Percentiles rank a stretch among this genome's conserved stretches.
Evolutionary conservation across 2,888 invertebrate species (phyloP).

Genomic region (Cremastobaeus sp.): DNA sequence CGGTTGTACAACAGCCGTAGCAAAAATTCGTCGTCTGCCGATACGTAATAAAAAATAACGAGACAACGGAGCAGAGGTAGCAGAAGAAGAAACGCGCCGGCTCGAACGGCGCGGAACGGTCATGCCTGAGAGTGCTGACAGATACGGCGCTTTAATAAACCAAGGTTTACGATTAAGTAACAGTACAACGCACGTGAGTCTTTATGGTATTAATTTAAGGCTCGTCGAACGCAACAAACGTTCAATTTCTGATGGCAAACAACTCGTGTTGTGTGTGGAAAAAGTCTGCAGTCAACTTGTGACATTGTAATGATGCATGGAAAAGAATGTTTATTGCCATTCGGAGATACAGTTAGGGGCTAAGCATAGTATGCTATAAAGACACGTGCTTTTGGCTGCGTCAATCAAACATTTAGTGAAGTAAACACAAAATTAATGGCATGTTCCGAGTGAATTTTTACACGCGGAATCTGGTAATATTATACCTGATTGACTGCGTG

Average conservation of each 20-base stretch:
- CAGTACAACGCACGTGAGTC: conserved; percentile 49
- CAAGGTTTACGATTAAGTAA: conserved; percentile 65
- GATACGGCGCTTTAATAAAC: conserved; percentile 53
- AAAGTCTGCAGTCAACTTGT: conserved; percentile 1
- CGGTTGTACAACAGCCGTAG: not conserved
- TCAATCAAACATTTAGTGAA: conserved; percentile 28
- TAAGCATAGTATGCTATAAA: conserved; percentile 21
- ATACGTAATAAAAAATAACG: conserved; percentile 30
- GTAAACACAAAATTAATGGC: conserved; percentile 12
- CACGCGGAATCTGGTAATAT: too few species aligned
- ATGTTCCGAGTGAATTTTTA: too few species aligned
- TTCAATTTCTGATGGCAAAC: conserved; percentile 41
- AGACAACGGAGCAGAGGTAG: conserved; percentile 7
- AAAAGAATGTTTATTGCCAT: conserved; percentile 30
- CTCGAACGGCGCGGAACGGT: conserved; percentile 65
- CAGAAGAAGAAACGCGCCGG: conserved; percentile 24
- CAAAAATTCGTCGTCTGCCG: not conserved
- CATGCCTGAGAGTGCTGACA: conserved; percentile 64
- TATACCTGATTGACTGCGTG: too few species aligned
- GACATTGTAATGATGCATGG: conserved; percentile 10
- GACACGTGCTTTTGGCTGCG: conserved; percentile 14
- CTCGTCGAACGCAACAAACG: conserved; percentile 20
- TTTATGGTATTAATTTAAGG: conserved; percentile 36
- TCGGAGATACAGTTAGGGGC: conserved; percentile 28
- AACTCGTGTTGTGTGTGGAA: too few species aligned